Evolutionary conservation across 1,140 invertebrate genomes (phyloP).

Genomic region (Dinoponera quadriceps): DNA sequence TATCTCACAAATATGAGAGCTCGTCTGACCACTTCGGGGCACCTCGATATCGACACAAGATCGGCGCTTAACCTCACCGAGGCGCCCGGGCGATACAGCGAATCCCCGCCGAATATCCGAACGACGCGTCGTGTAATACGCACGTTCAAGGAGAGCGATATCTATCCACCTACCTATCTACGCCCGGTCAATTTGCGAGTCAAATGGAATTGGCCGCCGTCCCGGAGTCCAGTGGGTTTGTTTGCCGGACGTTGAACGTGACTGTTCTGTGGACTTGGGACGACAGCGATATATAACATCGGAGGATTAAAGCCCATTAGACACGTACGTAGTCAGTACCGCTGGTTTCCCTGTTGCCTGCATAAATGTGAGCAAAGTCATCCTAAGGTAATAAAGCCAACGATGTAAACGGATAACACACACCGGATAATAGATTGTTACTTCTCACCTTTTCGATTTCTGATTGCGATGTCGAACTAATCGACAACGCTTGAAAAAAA

Average conservation of each 20-base stretch:
- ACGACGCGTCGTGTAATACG: conserved; percentile 28
- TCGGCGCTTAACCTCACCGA: background rate
- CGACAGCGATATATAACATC: conserved; percentile 51
- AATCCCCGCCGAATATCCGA: conserved; percentile 1
- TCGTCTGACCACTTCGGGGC: background rate
- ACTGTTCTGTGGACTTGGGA: conserved; percentile 50
- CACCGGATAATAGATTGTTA: conserved; percentile 17
- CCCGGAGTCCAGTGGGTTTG: conserved; percentile 44
- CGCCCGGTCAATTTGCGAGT: conserved; percentile 54
- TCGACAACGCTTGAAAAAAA: background rate
- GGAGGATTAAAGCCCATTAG: conserved; percentile 59
- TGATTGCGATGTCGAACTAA: background rate
- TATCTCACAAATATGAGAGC: conserved; percentile 34
- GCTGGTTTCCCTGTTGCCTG: conserved; percentile 8
- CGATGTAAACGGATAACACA: conserved; percentile 24
- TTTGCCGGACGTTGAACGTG: conserved; percentile 56
- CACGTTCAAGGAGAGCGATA: conserved; percentile 49
- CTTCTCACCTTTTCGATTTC: background rate
- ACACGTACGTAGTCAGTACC: conserved; percentile 51
- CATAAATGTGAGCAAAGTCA: conserved; percentile 51
- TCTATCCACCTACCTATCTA: conserved; percentile 19
- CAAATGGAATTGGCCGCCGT: conserved; percentile 52
- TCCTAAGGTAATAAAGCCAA: conserved; percentile 49
- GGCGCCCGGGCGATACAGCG: conserved; percentile 2
- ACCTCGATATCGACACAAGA: background rate